These are phyloP conservation scores for Gopherus evgoodei DNA, from an alignment of 2,113 vertebrate species.

Conservation along the genomic window DNA sequence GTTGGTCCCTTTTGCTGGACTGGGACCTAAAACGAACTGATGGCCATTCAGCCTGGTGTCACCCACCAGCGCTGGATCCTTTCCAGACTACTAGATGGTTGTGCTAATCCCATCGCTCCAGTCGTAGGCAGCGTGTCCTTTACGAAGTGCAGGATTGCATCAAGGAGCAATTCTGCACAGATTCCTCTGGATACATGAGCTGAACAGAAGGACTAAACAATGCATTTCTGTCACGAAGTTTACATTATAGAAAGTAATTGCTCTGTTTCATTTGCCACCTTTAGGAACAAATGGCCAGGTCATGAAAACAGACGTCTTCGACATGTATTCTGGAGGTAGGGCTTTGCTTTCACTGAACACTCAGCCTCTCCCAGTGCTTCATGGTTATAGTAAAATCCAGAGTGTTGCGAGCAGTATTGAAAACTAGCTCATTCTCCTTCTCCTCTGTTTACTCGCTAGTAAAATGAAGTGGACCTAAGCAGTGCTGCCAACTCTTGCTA, in stretches of 20 bases:
- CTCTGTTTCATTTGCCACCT: not conserved
- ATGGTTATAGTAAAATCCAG: not conserved
- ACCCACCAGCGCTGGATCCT: not conserved
- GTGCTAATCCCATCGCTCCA: not conserved
- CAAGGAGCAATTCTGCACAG: not conserved
- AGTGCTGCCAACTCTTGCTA: not conserved
- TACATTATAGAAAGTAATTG: not conserved
- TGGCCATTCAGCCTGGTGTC: not conserved
- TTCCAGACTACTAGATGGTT: not conserved
- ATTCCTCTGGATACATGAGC: not conserved
- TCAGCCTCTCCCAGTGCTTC: too few relatives aligned
- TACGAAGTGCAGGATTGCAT: not conserved
- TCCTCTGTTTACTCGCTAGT: not conserved
- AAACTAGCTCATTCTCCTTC: not conserved
- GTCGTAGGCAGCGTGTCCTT: not conserved
- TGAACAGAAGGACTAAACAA: not conserved
- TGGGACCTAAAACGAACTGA: not conserved
- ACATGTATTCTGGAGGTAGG: slow-evolving; percentile 83
- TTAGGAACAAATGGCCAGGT: slow-evolving; percentile 80
- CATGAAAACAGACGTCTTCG: slow-evolving; percentile 63
- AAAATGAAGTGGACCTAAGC: not conserved
- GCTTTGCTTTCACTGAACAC: not conserved
- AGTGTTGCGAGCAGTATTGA: not conserved
- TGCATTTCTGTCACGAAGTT: not conserved
- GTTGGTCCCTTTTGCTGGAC: not conserved